Base-by-base conservation (phyloP, 2,888 invertebrate species). In the Acleris laterana region DNA sequence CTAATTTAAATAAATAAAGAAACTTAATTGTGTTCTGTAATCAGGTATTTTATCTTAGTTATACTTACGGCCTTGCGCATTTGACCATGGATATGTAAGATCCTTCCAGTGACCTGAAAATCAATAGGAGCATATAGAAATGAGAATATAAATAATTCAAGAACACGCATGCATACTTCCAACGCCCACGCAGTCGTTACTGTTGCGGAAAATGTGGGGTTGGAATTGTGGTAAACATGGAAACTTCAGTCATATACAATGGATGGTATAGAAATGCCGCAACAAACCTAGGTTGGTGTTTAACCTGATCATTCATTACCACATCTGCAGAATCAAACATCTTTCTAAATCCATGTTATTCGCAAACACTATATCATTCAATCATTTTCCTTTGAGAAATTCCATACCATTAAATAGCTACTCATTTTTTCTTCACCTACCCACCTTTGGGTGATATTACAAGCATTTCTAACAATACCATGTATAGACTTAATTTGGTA, bases 11-110 rank as follows among this genome's bases (percentile, higher is more conserved):
- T 38, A 4, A 9, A 32, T 2, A 32, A 32, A 32, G 1, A 3
- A 1, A 7, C 5, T 25, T 25, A 1, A 25, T 25, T 25, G 25
- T 25, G 5, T 5, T 1, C 25, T 25, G 6, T 7, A 25, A 25
- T 25, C 0, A 7, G 25, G 25, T 51, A 13, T 25, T 13, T 25
- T 25, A n/a, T 22, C 2, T 22, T 25, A 6, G 25, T 22, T 2
- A 32, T 78, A 93, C 94, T 93, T 85, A 94, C 94, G 93, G 89
- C 70, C 83, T 88, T 22, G 93, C 89, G 67, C 86, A 88, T 77
- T 88, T 89, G 62, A 93, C 83, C 84, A 93, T 82, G 2, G 85
- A 76, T 65, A 87, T 71, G 70, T 84, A 93, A 1, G 93, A 90
- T 19, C 82, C 79, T 74, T 92, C 92, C 74, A 93, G 68, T 1